Evolutionary conservation across 2,113 vertebrate species (phyloP), one percentile per base, ranked within the genome.

Genomic region (Ascaphus truei): DNA sequence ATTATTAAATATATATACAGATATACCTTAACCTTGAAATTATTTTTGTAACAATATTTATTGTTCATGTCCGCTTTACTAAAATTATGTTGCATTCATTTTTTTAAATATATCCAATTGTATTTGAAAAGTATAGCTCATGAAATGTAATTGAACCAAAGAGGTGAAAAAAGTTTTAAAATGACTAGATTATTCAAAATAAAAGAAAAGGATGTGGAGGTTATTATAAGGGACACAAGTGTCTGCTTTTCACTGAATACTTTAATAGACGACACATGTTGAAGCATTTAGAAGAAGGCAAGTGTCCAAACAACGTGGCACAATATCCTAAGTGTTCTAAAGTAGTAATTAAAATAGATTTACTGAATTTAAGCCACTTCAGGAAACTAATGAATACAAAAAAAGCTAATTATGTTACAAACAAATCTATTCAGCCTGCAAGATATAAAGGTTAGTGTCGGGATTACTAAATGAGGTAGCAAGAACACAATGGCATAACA

Each of bases 381-480:
- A 62, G 58, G 50, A 59, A 79, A 80, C 58, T 30, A 65, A 76
- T 74, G 74, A 78, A 76, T 71, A 73, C 23, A 73, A 68, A 76
- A n/a, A 13, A 7, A 68, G 76, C 80, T 76, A 77, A 79, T 80
- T 85, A 81, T 57, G 53, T 45, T 69, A 56, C 75, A 80, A 75
- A 62, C 55, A 77, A 80, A 79, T 50, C 74, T 47, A 74, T 72
- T 71, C 75, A 74, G 3, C 15, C 72, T 84, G 69, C 37, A 57
- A 78, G 58, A 77, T 74, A 7, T 36, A 26, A 73, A 85, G 77
- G 71, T 74, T 74, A 75, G 27, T 13, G 41, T 0, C 74, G 33
- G 6, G 15, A 55, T 73, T 59, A 56, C 72, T 57, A 7, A 60
- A 6, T 18, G 51, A 10, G 27, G 75, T 50, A 67, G 26, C 37